Base-by-base conservation (phyloP, 2,113 vertebrate genomes). In the Microcebus griseorufus region DNA sequence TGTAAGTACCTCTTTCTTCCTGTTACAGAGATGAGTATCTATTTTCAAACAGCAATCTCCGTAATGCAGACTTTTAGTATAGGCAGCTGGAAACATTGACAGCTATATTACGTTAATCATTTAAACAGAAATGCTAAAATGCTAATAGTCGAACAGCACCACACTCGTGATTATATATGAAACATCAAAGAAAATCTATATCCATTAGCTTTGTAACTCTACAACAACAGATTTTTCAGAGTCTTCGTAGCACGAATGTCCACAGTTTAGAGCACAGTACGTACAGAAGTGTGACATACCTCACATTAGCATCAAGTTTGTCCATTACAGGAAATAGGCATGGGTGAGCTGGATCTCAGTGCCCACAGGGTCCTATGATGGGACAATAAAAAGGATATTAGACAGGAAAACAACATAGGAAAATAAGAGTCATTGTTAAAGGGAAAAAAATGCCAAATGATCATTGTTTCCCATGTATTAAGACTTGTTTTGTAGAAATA, bases 271-370 rank as follows among this genome's bases (percentile, higher is more conserved):
- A 78, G 53, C 42, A 39, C 55, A 88, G 34, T 0, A 0, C 1
- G 51, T 17, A 23, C 4, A 90, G 78, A 11, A 93, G 76, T 20
- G 83, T 32, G 79, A 85, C 99, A 98, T 98, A 99, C 99, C 99
- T 99, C 99, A 99, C 99, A 99, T 98, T 99, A 98, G 99, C 98
- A 97, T 99, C 99, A 98, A 99, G 98, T 98, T 99, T 99, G 98
- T 99, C 99, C 99, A 99, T 99, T 99, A 99, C 99, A 99, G 99
- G 99, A 99, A 99, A 96, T 98, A 99, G 98, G 99, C 99, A 99
- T 98, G 98, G 98, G 98, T 93, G 98, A 98, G 98, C 98, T 98
- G 98, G 97, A 98, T 97, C 99, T 99, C 99, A 99, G 97, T 97
- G 95, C 99, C 99, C 99, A 99, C 98, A 98, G 98, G 99, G 96